A percentile compares a stretch with the other conserved stretches of the same genome.
phyloP scores from a whole-genome alignment of 2,113 vertebrate species.

The Rallus limicola region DNA sequence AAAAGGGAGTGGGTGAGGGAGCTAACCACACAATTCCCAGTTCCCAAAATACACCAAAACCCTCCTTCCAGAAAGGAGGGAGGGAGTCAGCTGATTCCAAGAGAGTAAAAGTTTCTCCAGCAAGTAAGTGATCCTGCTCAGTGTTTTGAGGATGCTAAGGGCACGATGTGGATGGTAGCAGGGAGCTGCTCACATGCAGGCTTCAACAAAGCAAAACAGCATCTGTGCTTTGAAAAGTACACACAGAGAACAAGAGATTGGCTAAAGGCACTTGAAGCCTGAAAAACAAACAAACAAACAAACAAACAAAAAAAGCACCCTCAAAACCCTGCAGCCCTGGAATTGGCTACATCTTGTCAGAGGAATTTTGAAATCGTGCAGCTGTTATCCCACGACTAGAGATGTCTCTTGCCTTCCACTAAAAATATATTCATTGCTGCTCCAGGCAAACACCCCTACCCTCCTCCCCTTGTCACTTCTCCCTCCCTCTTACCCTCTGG shows the following conservation, averaged over 20 bases:
- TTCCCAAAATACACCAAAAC: neutral
- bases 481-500: constrained; percentile 26
- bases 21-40: neutral
- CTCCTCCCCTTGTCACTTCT: neutral
- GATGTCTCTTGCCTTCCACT: constrained; percentile 51
- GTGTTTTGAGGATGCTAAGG: neutral
- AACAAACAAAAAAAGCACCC: neutral
- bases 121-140: neutral
- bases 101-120: neutral
- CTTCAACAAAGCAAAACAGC: constrained; percentile 9
- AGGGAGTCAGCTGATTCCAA: neutral
- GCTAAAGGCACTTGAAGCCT: constrained; percentile 5
- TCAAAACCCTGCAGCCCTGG: neutral
- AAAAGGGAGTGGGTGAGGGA: neutral
- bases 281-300: neutral
- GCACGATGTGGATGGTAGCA: neutral
- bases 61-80: neutral
- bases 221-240: constrained; percentile 23
- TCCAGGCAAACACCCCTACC: constrained; percentile 3
- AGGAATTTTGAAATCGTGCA: constrained; percentile 62
- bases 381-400: constrained; percentile 73
- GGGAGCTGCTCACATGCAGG: neutral
- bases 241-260: neutral
- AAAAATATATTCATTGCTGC: constrained; percentile 52
- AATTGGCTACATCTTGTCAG: constrained; percentile 39